Conservation (phyloP, 2,113 vertebrate genomes). For the Rhineura floridana region DNA sequence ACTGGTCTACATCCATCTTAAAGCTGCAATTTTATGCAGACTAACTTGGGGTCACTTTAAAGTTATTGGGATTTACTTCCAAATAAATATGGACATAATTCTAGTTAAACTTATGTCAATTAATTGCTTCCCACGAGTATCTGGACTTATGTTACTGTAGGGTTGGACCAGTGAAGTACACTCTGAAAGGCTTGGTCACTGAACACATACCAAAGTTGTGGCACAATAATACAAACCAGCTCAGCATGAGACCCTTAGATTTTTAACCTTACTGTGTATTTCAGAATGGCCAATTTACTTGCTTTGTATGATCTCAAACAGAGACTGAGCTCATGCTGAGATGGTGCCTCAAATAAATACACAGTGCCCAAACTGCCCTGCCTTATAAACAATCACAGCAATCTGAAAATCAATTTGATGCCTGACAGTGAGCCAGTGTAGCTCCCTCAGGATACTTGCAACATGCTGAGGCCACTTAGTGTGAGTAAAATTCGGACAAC, state of each 20-base stretch:
- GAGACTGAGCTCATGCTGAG: conserved; percentile 39
- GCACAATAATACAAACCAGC: conserved; percentile 21
- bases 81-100: background rate
- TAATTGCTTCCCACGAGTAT: background rate
- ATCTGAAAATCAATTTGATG: conserved; percentile 80
- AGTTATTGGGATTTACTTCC: background rate
- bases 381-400: conserved; percentile 70
- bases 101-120: background rate
- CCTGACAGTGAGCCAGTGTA: conserved; percentile 69
- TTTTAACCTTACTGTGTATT: conserved; percentile 34
- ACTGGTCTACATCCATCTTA: too few species aligned
- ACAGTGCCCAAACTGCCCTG: conserved; percentile 49
- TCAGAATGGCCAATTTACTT: conserved; percentile 50
- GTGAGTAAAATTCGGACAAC: conserved; percentile 61
- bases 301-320: conserved; percentile 47
- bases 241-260: conserved; percentile 25
- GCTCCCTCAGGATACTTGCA: conserved; percentile 59
- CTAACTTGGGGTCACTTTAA: background rate
- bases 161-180: background rate
- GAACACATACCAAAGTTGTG: conserved; percentile 33
- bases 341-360: conserved; percentile 67
- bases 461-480: conserved; percentile 71
- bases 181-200: conserved; percentile 2
- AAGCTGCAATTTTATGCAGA: background rate
- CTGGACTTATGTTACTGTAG: conserved; percentile 18